Evolutionary conservation across 2,888 invertebrate species (phyloP).

Genomic region (Troglohyphantes excavatus): DNA sequence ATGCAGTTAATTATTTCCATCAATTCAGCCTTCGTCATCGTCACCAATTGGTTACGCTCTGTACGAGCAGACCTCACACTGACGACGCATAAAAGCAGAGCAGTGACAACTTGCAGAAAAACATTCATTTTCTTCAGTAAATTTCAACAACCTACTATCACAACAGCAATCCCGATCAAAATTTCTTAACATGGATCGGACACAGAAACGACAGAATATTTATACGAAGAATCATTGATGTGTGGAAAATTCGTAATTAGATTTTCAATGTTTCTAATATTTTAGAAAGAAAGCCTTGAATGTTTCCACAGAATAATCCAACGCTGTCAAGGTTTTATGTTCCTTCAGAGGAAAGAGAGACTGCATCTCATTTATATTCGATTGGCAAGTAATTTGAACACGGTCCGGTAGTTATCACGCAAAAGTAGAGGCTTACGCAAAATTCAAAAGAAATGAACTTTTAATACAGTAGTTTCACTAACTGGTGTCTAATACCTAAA

Average conservation of each 20-base stretch:
- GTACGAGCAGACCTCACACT: neutral
- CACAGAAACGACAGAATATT: neutral
- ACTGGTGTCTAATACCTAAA: too few relatives aligned
- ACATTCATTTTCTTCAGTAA: neutral
- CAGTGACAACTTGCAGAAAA: neutral
- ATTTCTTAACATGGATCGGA: neutral
- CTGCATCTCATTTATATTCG: neutral
- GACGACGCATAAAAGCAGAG: neutral
- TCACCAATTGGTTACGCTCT: constrained; percentile 4
- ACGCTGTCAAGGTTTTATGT: neutral
- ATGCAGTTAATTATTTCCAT: constrained; percentile 34
- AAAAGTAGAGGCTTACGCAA: too few relatives aligned
- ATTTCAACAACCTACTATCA: neutral
- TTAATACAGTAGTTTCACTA: too few relatives aligned
- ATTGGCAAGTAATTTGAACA: neutral
- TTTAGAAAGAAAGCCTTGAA: constrained; percentile 1
- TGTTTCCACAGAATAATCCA: neutral
- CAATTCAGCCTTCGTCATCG: constrained; percentile 35
- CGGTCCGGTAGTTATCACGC: too few relatives aligned
- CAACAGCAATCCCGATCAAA: neutral
- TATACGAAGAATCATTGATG: neutral
- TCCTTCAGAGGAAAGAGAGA: neutral
- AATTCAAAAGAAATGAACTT: too few relatives aligned
- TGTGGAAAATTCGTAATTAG: neutral
- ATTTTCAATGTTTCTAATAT: neutral